Base-by-base conservation (phyloP, 2,888 invertebrate genomes). In the Bursaphelenchus okinawaensis region DNA sequence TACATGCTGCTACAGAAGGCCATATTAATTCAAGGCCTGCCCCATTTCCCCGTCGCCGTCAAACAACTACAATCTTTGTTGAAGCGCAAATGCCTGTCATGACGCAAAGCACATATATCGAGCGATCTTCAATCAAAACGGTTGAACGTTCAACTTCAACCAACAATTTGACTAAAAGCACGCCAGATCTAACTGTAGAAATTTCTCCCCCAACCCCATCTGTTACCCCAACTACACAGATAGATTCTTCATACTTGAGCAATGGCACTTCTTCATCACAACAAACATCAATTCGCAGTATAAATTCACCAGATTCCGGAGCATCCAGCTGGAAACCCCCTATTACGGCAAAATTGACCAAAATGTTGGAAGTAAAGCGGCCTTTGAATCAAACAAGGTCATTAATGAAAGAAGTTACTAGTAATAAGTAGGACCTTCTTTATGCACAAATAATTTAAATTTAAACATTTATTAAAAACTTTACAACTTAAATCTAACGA, bases 51-150 rank as follows among this genome's bases (percentile, higher is more conserved):
- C 50, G 60, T 4, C 60, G 60, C 9, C 60, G 60, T 16, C 24
- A 19, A 27, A 59, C 60, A 1, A 59, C 60, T 12, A 59, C 50
- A 4, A 16, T 40, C 29, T 29, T 51, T 4, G 50, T 16, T 1
- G 60, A 16, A n/a, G 7, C 7, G 8, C 8, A 40, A n/a, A 24
- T 50, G 24, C 9, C 50, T 7, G 3, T 19, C n/a, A 59, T 59
- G 60, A 59, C 60, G 23, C 60, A 59, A 29, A 59, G 60, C 60
- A 51, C 31, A 22, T 40, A 50, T 4, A 29, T 59, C 9, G 56
- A 56, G 16, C 40, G 40, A 6, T n/a, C 40, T 16, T 40, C 40
- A 12, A 40, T 12, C 40, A 12, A 40, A 40, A 40, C n/a, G 40
- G 40, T 40, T n/a, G 40, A 40, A 40, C 1, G 40, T 1, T 31